Evolutionary conservation across 2,113 vertebrate genomes (phyloP).

Genomic region (Murina feae): DNA sequence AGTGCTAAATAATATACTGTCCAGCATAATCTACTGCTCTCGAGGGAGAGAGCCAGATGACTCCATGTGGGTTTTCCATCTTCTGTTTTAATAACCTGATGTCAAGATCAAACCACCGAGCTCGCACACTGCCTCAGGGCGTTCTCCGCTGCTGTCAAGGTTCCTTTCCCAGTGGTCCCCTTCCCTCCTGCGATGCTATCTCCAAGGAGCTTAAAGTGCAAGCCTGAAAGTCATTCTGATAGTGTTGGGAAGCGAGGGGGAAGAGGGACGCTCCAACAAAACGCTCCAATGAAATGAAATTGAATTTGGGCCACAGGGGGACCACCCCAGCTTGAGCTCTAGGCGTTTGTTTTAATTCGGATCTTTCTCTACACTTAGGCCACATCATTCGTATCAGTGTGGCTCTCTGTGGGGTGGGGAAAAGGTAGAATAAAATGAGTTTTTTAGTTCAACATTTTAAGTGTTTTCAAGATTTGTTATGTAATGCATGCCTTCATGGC

Average conservation of each 20-base stretch:
- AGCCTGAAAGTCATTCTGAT: neutral
- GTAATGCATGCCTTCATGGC: no score
- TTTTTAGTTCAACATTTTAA: neutral
- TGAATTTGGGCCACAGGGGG: neutral
- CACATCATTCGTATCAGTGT: neutral
- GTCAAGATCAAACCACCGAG: neutral
- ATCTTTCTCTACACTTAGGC: neutral
- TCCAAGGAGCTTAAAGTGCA: neutral
- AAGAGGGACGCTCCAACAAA: neutral
- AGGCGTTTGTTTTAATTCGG: neutral
- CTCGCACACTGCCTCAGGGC: accelerated
- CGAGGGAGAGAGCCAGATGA: neutral
- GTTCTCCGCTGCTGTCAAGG: neutral
- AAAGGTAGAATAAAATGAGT: neutral
- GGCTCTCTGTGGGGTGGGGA: neutral
- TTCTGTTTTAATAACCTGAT: neutral
- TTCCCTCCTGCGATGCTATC: neutral
- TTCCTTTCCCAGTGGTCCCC: neutral
- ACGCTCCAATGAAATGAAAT: neutral
- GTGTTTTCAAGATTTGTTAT: neutral
- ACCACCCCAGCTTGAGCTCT: neutral
- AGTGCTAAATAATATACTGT: constrained; percentile 42
- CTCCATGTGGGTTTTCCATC: constrained; percentile 1
- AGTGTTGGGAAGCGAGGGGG: neutral
- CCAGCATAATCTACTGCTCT: neutral